Percentiles rank a stretch among this genome's conserved stretches.
Evolutionary conservation across 92 coral and sea anemone species (phyloP).

Genomic region (Parazoanthus atlanticus): DNA sequence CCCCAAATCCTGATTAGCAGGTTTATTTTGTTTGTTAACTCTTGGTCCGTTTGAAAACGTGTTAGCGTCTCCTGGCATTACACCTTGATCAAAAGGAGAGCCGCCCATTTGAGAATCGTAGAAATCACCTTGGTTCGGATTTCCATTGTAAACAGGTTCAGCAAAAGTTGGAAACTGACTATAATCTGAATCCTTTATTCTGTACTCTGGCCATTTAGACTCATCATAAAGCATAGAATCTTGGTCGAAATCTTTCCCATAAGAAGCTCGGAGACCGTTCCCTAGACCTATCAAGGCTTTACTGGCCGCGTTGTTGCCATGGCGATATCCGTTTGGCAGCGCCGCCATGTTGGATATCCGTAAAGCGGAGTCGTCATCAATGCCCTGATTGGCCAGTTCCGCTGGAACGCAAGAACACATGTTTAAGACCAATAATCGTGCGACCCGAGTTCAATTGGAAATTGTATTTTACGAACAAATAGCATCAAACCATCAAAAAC

Average conservation of each 20-base stretch:
- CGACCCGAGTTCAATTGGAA: neutral
- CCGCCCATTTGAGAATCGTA: conserved; percentile 29
- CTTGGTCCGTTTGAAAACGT: neutral
- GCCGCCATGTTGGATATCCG: conserved; percentile 88
- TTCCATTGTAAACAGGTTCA: conserved; percentile 27
- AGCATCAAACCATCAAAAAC: no score
- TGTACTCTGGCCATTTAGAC: conserved; percentile 90
- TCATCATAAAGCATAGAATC: conserved; percentile 74
- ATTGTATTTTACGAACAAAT: neutral
- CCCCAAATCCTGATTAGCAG: neutral
- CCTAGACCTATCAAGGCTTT: conserved; percentile 66
- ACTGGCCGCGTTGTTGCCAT: conserved; percentile 46
- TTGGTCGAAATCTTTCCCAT: conserved; percentile 58
- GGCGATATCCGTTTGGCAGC: conserved; percentile 50
- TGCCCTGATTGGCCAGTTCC: conserved; percentile 84
- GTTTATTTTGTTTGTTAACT: neutral
- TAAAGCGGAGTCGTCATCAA: conserved; percentile 85
- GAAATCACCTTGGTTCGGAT: conserved; percentile 24
- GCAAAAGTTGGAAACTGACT: conserved; percentile 56
- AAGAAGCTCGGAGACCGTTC: conserved; percentile 46
- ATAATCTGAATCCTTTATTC: conserved; percentile 88
- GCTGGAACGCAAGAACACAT: conserved; percentile 47
- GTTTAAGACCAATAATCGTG: neutral
- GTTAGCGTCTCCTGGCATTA: neutral
- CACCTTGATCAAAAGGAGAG: conserved; percentile 9